Conservation (phyloP, 2,888 invertebrate species). For the Ophioninae sp. region DNA sequence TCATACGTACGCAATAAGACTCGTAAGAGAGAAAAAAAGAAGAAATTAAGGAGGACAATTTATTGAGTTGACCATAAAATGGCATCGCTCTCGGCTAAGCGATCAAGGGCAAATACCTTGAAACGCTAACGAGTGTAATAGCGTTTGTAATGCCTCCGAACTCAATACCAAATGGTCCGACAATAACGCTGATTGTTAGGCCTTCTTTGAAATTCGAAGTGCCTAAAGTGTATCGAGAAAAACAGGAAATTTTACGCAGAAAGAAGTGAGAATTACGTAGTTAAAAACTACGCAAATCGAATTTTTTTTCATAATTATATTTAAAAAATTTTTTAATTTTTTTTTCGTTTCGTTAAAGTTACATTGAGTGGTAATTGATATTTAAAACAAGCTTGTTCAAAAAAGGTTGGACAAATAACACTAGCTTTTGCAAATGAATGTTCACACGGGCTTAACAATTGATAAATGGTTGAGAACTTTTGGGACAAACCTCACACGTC, state of each 20-base stretch:
- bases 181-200: conserved; percentile 30
- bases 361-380: too few species aligned
- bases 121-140: conserved; percentile 38
- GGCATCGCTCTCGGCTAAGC: conserved; percentile 29
- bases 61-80: conserved; percentile 46
- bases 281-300: not conserved
- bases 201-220: conserved; percentile 13
- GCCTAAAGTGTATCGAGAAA: not conserved
- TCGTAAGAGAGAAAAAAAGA: conserved; percentile 14
- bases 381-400: too few species aligned
- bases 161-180: conserved; percentile 36
- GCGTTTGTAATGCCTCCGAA: conserved; percentile 20
- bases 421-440: too few species aligned
- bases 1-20: conserved; percentile 20
- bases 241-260: conserved; percentile 8
- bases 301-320: conserved; percentile 12
- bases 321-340: too few species aligned
- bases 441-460: too few species aligned
- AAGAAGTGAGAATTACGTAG: not conserved
- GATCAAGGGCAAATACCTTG: conserved; percentile 23
- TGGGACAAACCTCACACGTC: not conserved
- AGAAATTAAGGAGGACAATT: conserved; percentile 20
- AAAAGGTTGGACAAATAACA: too few species aligned
- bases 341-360: too few species aligned
- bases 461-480: too few species aligned